Base-by-base conservation (phyloP, 2,113 vertebrate species). In the Taurulus bubalis region DNA sequence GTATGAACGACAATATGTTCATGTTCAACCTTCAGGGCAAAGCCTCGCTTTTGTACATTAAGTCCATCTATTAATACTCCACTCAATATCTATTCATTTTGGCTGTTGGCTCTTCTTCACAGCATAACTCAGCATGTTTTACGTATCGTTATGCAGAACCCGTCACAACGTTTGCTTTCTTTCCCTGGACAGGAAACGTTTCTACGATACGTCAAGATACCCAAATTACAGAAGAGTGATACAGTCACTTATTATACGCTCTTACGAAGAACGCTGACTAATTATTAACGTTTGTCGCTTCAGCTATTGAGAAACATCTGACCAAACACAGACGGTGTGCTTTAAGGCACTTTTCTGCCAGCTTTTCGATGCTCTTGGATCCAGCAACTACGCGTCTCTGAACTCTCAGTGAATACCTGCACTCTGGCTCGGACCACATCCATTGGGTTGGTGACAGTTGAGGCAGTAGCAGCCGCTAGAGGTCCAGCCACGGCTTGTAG, bases 391-490 rank as follows among this genome's bases (percentile, higher is more conserved):
- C 4, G 11, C 49, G 15, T 1, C 6, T 20, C 6, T 16, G 1
- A 15, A 18, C n/a, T 51, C 24, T 28, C 20, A 20, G 60, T 55
- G 4, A 34, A 45, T 8, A 99, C 98, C 98, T 99, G 98, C 3
- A 99, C 96, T 42, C 98, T 94, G 20, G 98, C 96, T 90, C 98
- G 93, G 85, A 99, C 95, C 74, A 99, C 98, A 2, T 99, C 98
- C 98, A 99, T 99, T 1, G 98, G 98, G 87, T 99, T 99, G 92
- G 98, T 99, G 90, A 99, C 95, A 0, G 97, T 96, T 24, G 98
- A 98, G 53, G 98, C 98, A 0, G 98, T 99, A 0, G 97, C 97
- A 2, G 98, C 98, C 0, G 98, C 98, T 1, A 99, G 87, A 0
- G 98, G 98, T 74, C 98, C 98, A 0, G 98, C 97, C 64, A 98